Base-by-base conservation (phyloP, 2,888 invertebrate genomes). In the Athalia circularis region DNA sequence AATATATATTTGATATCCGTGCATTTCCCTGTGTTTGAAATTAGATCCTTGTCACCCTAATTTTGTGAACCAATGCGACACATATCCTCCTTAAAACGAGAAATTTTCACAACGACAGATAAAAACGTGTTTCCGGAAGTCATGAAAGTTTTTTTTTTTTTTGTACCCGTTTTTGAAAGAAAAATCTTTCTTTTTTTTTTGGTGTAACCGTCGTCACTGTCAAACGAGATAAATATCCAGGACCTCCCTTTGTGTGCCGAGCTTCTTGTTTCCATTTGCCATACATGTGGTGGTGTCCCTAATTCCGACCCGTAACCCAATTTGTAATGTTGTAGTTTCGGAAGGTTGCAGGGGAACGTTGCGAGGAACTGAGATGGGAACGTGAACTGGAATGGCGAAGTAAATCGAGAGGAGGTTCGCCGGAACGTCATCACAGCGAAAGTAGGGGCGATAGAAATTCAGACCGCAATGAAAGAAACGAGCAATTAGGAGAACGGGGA, bases 391-490 rank as follows among this genome's bases (percentile, higher is more conserved):
- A 91, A 78, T 90, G 90, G 88, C 87, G 90, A 79, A 90, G 87
- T 83, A 90, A 88, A 80, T 90, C 90, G 7, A 87, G 90, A 78
- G 87, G 89, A 65, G 88, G 89, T 7, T 90, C 90, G 4, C 89
- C 90, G 4, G 90, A 90, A 80, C 87, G 89, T 68, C 87, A 87
- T 82, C 90, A 90, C 79, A 85, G 87, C 93, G 94, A 86, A 90
- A 92, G 92, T 3, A 52, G 70, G 57, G 13, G 45, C 89, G 93
- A 80, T 92, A 93, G 82, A 61, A 79, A 7, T 29, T 29, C 29
- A 65, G 81, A 65, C 29, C 13, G 64, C 52, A 77, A 6, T 59
- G 80, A 72, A 3, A 52, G 68, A 52, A 6, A 7, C 5, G 68
- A 67, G 15, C 48, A 52, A 47, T 45, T 6, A 11, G 13, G 61